Percentiles rank a stretch among this genome's conserved stretches.
Evolutionary conservation across 2,113 vertebrate genomes (phyloP).

Genomic region (Aramus guarauna): DNA sequence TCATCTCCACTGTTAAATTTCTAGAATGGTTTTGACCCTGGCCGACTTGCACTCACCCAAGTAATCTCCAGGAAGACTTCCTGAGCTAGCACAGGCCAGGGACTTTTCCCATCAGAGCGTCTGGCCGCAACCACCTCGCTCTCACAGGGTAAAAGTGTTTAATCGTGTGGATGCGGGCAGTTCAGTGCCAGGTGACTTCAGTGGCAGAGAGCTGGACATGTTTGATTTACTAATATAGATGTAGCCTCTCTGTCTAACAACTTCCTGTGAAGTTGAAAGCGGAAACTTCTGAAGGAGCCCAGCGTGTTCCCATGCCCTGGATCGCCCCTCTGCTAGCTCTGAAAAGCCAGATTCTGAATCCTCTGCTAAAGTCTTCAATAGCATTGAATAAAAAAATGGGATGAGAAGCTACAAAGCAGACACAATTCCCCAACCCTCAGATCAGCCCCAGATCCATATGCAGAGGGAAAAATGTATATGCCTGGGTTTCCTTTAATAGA

Average conservation of each 20-base stretch:
- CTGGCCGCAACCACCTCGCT: neutral
- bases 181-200: neutral
- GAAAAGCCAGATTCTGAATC: neutral
- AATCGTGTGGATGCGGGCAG: neutral
- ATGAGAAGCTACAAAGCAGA: neutral
- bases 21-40: neutral
- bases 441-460: neutral
- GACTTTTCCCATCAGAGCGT: neutral
- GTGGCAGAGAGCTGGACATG: neutral
- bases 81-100: neutral
- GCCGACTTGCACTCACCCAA: neutral
- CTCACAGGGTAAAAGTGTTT: neutral
- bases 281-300: neutral
- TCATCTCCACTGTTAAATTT: neutral
- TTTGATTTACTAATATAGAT: neutral
- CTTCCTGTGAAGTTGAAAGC: slow-evolving; percentile 6
- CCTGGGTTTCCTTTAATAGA: slow-evolving; percentile 12
- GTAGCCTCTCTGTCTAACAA: neutral
- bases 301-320: neutral
- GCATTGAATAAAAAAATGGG: neutral
- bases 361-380: neutral
- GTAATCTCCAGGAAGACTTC: neutral
- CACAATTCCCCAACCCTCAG: neutral
- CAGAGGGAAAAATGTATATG: neutral
- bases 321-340: neutral